Base-by-base conservation (phyloP, 2,113 vertebrate genomes). In the Ondatra zibethicus region DNA sequence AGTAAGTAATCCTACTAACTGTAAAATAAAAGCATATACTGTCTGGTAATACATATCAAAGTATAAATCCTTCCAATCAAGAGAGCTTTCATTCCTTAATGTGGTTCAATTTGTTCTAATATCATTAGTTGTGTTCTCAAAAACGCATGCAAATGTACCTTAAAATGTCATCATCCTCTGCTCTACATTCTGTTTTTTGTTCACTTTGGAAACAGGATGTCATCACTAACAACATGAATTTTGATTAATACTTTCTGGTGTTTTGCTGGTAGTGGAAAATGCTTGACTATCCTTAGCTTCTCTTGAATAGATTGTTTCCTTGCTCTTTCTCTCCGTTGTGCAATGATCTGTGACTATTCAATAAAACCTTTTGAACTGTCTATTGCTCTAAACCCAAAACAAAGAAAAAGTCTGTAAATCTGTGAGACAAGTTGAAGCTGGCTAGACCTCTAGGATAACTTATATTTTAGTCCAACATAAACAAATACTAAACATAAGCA, bases 291-390 rank as follows among this genome's bases (percentile, higher is more conserved):
- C 89, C 66, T 65, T 61, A 72, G 61, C 84, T 93, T 92, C 89
- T 89, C 66, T 90, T 61, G 42, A 42, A 19, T 84, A 61, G 50
- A 75, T 89, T 70, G 88, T 90, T 88, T 85, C 13, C n/a, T 95
- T 91, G 86, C 23, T 95, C 42, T 61, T 25, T 95, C 84, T 93
- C 70, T 93, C 66, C 45, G 72, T 65, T 4, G 50, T 76, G 81
- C 50, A 91, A 76, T 93, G 93, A 93, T 82, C 95, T 92, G 94
- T 94, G 88, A 97, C 94, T 78, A 93, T 47, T 95, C 73, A 92
- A 93, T 88, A 92, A 96, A 96, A 95, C 25, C 63, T 95, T 92
- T 95, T 80, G 81, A 93, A 97, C 55, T 17, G 3, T 78, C 66
- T 73, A 65, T 47, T 92, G 63, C 88, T 92, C 68, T 92, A 75